Evolutionary conservation across 2,113 vertebrate species (phyloP).

Genomic region (Redunca redunca): DNA sequence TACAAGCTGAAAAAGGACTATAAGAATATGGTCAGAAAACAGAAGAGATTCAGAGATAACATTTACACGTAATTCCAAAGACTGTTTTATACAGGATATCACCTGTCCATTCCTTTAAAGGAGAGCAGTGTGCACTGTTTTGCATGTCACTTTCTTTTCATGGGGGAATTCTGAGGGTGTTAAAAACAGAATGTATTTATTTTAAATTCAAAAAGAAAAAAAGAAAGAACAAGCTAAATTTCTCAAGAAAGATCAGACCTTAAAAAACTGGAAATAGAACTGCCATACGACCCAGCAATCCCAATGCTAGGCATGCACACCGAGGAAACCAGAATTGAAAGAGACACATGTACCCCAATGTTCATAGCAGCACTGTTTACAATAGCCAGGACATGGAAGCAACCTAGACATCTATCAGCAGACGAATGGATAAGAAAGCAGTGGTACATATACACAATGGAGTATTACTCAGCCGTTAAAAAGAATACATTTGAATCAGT

Average conservation of each 20-base stretch:
- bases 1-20: not conserved
- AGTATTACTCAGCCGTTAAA: not conserved
- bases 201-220: not conserved
- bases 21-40: not conserved
- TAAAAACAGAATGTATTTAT: conserved; percentile 63
- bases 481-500: not conserved
- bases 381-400: not conserved
- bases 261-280: not conserved
- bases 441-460: not conserved
- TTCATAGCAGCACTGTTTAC: not conserved
- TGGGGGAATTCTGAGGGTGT: not conserved
- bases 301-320: not conserved
- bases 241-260: not conserved
- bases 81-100: not conserved
- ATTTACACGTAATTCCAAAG: conserved; percentile 87
- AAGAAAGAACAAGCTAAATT: not conserved
- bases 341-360: not conserved
- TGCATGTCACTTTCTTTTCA: not conserved
- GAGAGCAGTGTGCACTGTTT: not conserved
- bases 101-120: not conserved
- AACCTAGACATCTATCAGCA: not conserved
- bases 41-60: conserved; percentile 86
- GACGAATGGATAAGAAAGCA: not conserved
- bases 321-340: not conserved
- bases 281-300: not conserved